phyloP scores from a whole-genome alignment of 1,140 invertebrate species.

The Euura lappo region DNA sequence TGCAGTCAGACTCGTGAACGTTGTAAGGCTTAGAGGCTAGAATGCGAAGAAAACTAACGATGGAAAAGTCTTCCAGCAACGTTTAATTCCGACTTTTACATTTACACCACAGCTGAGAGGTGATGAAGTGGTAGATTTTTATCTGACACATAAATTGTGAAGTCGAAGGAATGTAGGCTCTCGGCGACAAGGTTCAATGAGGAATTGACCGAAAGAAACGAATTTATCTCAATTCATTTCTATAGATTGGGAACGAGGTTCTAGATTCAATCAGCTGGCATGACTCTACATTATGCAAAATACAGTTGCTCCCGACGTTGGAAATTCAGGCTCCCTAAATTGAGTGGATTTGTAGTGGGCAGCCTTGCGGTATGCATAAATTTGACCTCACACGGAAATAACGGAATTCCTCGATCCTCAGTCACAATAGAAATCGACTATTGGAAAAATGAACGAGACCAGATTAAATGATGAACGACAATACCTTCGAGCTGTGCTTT shows the following conservation, averaged over 20 bases:
- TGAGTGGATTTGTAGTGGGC: background rate
- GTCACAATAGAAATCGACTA: background rate
- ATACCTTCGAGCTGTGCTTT: background rate
- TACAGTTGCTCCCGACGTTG: background rate
- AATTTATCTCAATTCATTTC: background rate
- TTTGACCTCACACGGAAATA: background rate
- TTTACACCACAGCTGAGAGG: too few species aligned
- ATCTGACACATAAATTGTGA: too few species aligned
- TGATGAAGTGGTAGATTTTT: too few species aligned
- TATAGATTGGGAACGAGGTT: too few species aligned
- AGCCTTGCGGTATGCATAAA: background rate
- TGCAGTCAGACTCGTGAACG: background rate
- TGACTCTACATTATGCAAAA: background rate
- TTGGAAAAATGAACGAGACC: background rate
- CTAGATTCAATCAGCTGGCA: background rate
- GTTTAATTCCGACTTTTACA: background rate
- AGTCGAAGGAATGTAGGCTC: too few species aligned
- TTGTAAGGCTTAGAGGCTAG: background rate
- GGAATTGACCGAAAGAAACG: background rate
- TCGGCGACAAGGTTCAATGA: too few species aligned
- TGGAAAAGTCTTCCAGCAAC: background rate
- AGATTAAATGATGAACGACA: background rate
- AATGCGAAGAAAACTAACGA: background rate
- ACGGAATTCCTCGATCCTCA: background rate
- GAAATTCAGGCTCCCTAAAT: background rate